Conservation (phyloP, 2,797 vertebrate species). For the Oophaga sylvatica region DNA sequence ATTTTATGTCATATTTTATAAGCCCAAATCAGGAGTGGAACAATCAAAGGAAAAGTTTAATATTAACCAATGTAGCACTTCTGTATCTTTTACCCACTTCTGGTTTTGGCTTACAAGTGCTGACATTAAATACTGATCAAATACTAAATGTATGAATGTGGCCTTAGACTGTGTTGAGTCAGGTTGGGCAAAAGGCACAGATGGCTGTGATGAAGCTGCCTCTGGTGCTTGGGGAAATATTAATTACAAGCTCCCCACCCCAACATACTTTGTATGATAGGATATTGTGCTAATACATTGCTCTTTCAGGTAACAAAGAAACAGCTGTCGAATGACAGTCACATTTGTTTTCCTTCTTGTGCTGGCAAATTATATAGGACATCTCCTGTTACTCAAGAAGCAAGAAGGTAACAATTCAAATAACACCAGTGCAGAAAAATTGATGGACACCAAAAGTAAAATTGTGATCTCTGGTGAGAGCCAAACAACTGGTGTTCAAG, state of each 20-base stretch:
- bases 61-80: too few relatives aligned
- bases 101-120: too few relatives aligned
- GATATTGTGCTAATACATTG: background rate
- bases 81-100: too few relatives aligned
- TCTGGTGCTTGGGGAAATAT: background rate
- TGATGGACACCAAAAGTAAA: too few relatives aligned
- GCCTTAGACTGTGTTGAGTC: background rate
- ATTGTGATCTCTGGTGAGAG: too few relatives aligned
- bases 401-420: background rate
- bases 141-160: too few relatives aligned
- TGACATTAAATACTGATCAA: too few relatives aligned
- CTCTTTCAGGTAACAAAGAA: background rate
- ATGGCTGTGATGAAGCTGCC: background rate
- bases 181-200: background rate
- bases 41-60: background rate
- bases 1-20: too few relatives aligned
- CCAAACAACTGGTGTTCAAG: too few relatives aligned
- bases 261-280: background rate
- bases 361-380: background rate
- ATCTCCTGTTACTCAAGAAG: background rate
- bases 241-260: background rate
- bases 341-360: background rate
- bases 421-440: too few relatives aligned
- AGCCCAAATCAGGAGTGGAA: background rate
- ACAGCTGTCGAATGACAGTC: background rate